Percentiles rank a stretch among this genome's conserved stretches.
Evolutionary conservation across 1,140 invertebrate genomes (phyloP).

Genomic region (Bathynomus jamesi): DNA sequence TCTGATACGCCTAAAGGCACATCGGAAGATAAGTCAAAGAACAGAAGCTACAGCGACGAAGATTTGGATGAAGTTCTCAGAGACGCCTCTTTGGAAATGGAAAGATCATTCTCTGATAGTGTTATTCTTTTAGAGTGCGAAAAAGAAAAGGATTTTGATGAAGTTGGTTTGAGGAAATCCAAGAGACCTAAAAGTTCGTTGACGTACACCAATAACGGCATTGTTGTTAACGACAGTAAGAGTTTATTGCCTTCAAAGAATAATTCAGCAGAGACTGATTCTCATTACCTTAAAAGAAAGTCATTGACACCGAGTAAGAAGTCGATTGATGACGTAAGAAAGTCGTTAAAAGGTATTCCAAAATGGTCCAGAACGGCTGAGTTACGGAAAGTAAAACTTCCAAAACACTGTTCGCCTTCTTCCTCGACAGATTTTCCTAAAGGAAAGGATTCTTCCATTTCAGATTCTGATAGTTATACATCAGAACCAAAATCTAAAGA

Average conservation of each 20-base stretch:
- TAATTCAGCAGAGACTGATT: neutral
- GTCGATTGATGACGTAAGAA: conserved; percentile 11
- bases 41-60: neutral
- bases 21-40: too few species aligned
- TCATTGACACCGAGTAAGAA: conserved; percentile 11
- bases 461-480: too few species aligned
- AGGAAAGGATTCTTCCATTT: too few species aligned
- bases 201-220: neutral
- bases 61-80: neutral
- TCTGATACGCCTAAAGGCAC: too few species aligned
- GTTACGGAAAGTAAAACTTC: too few species aligned
- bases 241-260: neutral
- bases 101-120: neutral
- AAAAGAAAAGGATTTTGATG: neutral
- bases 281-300: conserved; percentile 3
- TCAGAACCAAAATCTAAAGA: too few species aligned
- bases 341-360: conserved; percentile 11
- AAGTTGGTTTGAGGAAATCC: neutral
- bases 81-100: neutral
- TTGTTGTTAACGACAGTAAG: neutral
- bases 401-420: too few species aligned
- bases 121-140: neutral
- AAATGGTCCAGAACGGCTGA: neutral
- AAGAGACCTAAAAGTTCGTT: neutral
- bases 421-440: too few species aligned